phyloP scores from a whole-genome alignment of 2,888 invertebrate species.

The Apantesis nais region DNA sequence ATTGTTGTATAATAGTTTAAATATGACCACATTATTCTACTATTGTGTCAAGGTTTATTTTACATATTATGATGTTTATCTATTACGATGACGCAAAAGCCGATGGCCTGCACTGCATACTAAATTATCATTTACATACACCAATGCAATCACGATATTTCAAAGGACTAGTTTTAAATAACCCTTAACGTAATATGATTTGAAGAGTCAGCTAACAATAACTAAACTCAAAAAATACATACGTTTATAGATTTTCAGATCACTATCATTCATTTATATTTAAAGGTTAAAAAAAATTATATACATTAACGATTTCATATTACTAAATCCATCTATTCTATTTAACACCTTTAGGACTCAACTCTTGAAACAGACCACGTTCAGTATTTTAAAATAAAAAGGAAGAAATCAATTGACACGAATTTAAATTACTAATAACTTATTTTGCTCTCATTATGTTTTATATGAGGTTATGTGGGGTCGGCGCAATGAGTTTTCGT shows the following conservation, averaged over 20 bases:
- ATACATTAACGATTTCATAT: no score
- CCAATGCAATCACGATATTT: neutral
- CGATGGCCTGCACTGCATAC: conserved; percentile 15
- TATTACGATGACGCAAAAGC: conserved; percentile 7
- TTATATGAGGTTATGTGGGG: no score
- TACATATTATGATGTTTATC: conserved; percentile 1
- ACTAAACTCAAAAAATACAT: neutral
- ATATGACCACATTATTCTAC: neutral
- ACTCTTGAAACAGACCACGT: neutral
- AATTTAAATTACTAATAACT: neutral
- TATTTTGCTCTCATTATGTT: neutral
- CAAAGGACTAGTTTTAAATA: neutral
- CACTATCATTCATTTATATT: no score
- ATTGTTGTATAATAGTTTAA: neutral
- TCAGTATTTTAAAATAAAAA: neutral
- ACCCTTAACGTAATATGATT: neutral
- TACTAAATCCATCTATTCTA: no score
- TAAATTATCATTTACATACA: conserved; percentile 17
- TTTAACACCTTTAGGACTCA: neutral
- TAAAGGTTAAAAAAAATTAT: no score
- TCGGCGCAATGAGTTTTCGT: no score
- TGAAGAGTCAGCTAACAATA: neutral
- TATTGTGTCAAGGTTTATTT: conserved; percentile 10
- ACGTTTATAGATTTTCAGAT: no score
- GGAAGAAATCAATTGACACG: neutral